Evolutionary conservation across 2,888 invertebrate genomes (phyloP).

Genomic region (Elmis aenea): DNA sequence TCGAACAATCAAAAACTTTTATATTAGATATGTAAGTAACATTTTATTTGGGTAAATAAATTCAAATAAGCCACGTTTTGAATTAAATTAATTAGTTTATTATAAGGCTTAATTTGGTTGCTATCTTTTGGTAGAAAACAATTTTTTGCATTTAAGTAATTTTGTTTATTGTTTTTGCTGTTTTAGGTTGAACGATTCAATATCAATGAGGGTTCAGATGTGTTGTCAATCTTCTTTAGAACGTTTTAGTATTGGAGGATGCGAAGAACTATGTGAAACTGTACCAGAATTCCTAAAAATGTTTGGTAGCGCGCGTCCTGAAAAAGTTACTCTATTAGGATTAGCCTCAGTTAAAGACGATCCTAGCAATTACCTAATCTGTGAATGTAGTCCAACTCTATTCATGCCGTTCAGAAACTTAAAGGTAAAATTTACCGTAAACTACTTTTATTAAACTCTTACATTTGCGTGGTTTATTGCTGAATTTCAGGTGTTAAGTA

Average conservation of each 20-base stretch:
- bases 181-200: conserved; percentile 4
- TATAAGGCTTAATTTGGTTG: too few species aligned
- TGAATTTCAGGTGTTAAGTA: conserved; percentile 46
- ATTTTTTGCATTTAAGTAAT: neutral
- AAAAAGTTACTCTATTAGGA: conserved; percentile 58
- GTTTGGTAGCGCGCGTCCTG: conserved; percentile 45
- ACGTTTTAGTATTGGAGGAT: conserved; percentile 43
- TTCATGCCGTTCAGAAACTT: conserved; percentile 57
- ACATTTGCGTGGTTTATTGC: neutral
- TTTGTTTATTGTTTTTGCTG: conserved; percentile 3
- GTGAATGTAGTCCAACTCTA: conserved; percentile 52
- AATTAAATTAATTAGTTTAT: too few species aligned
- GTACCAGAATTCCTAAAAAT: conserved; percentile 35
- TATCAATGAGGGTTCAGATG: conserved; percentile 17
- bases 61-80: too few species aligned
- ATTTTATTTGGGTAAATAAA: too few species aligned
- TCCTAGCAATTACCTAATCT: conserved; percentile 59
- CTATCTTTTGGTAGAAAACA: conserved; percentile 6
- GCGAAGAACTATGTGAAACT: conserved; percentile 41
- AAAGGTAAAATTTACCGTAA: too few species aligned
- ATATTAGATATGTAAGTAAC: conserved; percentile 25
- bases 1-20: conserved; percentile 31
- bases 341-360: conserved; percentile 70
- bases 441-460: conserved; percentile 31
- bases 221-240: conserved; percentile 33